Evolutionary conservation across 2,797 vertebrate genomes (phyloP).

Genomic region (Euphonia xanthogaster): DNA sequence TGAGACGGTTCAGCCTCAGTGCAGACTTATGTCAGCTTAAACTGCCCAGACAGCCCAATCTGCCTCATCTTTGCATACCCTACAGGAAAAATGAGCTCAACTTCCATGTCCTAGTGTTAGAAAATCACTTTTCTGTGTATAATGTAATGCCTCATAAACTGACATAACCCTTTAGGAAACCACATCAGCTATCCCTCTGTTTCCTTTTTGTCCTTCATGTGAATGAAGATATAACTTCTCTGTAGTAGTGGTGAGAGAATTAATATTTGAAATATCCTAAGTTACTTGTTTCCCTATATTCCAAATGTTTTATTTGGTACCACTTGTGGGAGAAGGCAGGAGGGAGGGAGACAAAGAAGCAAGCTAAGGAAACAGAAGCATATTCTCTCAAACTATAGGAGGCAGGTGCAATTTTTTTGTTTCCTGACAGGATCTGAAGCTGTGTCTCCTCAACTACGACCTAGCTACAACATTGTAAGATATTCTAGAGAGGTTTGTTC

Average conservation of each 20-base stretch:
- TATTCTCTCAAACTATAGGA: background rate
- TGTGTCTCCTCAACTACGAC: background rate
- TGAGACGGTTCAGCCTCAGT: background rate
- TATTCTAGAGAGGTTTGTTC: background rate
- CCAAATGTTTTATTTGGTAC: background rate
- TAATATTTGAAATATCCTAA: background rate
- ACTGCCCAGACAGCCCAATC: background rate
- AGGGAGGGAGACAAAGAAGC: background rate
- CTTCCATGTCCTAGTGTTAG: background rate
- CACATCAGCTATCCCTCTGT: background rate
- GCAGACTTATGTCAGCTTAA: background rate
- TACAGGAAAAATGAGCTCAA: background rate
- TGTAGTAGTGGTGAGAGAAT: background rate
- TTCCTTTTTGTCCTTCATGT: background rate
- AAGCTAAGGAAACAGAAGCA: background rate
- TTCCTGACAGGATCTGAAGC: background rate
- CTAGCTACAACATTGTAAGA: background rate
- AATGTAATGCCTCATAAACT: background rate
- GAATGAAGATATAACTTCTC: background rate
- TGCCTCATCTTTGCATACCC: background rate
- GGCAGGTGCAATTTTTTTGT: background rate
- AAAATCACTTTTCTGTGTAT: background rate
- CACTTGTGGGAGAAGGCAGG: accelerated
- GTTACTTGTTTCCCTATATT: background rate
- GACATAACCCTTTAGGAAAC: background rate